These are phyloP conservation scores for Tenualosa ilisha DNA, from an alignment of 2,797 vertebrate species.

Conservation along the genomic window DNA sequence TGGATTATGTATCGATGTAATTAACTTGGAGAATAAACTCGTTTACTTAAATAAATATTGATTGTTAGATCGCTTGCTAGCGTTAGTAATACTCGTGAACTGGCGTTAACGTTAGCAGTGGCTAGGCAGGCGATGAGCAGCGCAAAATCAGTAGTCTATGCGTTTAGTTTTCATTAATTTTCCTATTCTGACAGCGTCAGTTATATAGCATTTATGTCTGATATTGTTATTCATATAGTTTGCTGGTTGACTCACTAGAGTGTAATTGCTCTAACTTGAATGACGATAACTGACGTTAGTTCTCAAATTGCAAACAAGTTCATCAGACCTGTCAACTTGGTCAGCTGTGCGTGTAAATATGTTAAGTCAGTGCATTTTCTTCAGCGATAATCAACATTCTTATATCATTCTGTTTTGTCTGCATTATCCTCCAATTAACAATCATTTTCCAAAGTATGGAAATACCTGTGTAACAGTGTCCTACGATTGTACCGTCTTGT, in stretches of 20 bases:
- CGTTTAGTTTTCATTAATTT: background rate
- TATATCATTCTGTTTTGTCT: background rate
- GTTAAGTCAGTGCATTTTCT: too few species aligned
- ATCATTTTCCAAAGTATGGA: background rate
- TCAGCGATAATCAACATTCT: background rate
- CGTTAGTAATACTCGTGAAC: background rate
- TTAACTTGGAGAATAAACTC: background rate
- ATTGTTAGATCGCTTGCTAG: constrained; percentile 34
- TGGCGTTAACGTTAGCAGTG: background rate
- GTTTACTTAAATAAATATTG: background rate
- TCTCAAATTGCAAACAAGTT: constrained; percentile 9
- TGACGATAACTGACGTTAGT: background rate
- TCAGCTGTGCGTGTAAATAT: background rate
- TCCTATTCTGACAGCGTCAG: background rate
- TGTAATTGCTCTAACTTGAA: background rate
- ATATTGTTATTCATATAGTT: background rate
- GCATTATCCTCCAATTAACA: background rate
- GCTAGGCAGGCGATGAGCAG: background rate
- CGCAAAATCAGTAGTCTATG: background rate
- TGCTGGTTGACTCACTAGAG: background rate
- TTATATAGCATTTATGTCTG: too few species aligned
- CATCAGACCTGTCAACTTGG: background rate
- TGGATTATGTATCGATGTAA: background rate
- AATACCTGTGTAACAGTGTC: background rate
- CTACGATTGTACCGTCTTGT: too few species aligned